Base-by-base conservation (phyloP, 2,888 invertebrate species). In the Conchocele bisecta region DNA sequence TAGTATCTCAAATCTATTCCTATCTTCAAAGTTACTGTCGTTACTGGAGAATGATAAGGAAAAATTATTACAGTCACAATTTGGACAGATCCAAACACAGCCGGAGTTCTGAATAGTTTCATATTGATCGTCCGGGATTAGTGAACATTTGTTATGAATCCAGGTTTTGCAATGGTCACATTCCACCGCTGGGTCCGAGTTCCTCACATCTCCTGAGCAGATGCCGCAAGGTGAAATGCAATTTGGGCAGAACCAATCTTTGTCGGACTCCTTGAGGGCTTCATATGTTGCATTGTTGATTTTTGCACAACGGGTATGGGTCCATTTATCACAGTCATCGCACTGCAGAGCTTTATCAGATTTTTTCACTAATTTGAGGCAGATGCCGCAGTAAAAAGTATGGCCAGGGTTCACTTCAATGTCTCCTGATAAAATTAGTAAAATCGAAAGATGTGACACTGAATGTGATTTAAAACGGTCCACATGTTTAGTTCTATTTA, bases 231-330 rank as follows among this genome's bases (percentile, higher is more conserved):
- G 26, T 11, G 50, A 22, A 9, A 39, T 28, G 28, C 56, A 56
- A 22, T 39, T 56, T 56, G 39, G 22, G 11, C 56, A 56, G 22
- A 17, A 56, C 56, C 56, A 56, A 15, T 56, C 41, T 22, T 56
- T 42, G 15, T 7, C 9, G 11, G 24, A 20, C 6, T 5, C 29
- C 24, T 56, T 26, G 6, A 56, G n/a, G 15, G 13, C 24, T 26
- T 20, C 2, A n/a, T 39, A 39, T 39, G 39, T 17, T 7, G 26
- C 26, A 11, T 56, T 24, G 20, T 26, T 41, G 3, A 56, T 39
- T 22, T 20, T 28, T 2, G 26, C 26, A 22, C 56, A 56, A 7
- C 15, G 9, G 4, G 41, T 22, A 39, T 56, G 56, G 4, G 24
- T 41, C 26, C 22, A 41, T 29, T 39, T 41, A 24, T 56, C 41